phyloP scores from a whole-genome alignment of 2,888 invertebrate genomes.

The Diaphora mendica region DNA sequence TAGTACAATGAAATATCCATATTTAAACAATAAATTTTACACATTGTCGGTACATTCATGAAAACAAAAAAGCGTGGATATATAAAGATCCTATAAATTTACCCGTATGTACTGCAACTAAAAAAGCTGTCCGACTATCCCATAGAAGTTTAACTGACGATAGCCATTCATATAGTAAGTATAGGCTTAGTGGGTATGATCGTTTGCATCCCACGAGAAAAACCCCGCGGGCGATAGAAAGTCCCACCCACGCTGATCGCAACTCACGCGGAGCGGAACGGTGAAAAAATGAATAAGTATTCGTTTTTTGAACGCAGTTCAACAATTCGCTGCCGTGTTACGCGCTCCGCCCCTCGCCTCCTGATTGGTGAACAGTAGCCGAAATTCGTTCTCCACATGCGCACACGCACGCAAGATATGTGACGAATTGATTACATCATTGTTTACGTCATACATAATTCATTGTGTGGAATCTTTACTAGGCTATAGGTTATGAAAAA shows the following conservation, averaged over 20 bases:
- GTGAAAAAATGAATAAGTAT: constrained; percentile 56
- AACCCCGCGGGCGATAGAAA: constrained; percentile 80
- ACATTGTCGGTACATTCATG: not conserved
- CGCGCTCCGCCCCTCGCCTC: constrained; percentile 74
- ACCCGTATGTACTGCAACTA: constrained; percentile 28
- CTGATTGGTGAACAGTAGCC: constrained; percentile 82
- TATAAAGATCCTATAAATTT: constrained; percentile 15
- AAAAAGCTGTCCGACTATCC: constrained; percentile 46
- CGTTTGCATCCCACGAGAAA: constrained; percentile 75
- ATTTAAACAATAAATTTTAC: not conserved
- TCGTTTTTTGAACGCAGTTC: constrained; percentile 67
- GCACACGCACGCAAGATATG: constrained; percentile 52
- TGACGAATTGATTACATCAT: constrained; percentile 55
- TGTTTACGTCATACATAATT: constrained; percentile 22
- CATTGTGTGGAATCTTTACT: not conserved
- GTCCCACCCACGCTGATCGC: constrained; percentile 79
- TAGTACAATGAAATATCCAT: not conserved
- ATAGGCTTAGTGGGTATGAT: constrained; percentile 52
- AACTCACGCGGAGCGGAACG: constrained; percentile 56
- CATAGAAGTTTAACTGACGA: constrained; percentile 53
- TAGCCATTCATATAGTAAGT: constrained; percentile 46
- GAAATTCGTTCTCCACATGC: constrained; percentile 62
- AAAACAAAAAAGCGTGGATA: not conserved
- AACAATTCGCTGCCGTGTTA: constrained; percentile 78
- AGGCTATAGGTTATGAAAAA: not conserved